Conservation (phyloP, 2,113 vertebrate genomes). For the Raja brachyura region DNA sequence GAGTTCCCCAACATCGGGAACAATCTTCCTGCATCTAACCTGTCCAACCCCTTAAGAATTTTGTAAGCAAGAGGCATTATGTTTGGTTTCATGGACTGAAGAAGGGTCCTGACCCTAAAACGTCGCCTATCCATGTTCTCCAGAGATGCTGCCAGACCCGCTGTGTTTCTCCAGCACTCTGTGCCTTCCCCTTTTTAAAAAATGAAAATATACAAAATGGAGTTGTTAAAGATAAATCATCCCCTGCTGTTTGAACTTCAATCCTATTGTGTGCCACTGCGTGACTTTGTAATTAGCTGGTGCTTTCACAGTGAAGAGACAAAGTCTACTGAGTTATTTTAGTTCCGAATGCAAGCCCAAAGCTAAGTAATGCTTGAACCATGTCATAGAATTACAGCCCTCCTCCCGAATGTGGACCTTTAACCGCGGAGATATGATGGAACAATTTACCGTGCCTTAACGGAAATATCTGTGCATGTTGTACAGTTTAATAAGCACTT, state of each 20-base stretch:
- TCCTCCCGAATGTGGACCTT: not conserved
- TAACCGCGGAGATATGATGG: not conserved
- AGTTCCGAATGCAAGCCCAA: not conserved
- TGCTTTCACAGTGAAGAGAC: not conserved
- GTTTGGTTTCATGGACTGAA: too few species aligned
- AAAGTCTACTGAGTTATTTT: not conserved
- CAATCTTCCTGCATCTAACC: too few species aligned
- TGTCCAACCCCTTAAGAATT: too few species aligned
- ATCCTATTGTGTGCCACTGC: not conserved
- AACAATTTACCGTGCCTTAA: not conserved
- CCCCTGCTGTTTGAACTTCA: not conserved
- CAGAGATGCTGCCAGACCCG: too few species aligned
- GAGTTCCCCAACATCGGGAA: too few species aligned
- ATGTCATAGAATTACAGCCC: not conserved
- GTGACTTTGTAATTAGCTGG: not conserved
- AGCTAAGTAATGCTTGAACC: not conserved
- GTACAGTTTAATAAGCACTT: conserved; percentile 19
- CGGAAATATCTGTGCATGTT: conserved; percentile 1
- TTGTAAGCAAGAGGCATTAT: too few species aligned
- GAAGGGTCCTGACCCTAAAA: too few species aligned
- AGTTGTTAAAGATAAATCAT: not conserved
- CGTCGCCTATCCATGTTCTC: too few species aligned
- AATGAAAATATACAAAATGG: not conserved
- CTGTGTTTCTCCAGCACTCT: too few species aligned
- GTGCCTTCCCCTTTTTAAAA: not conserved